phyloP scores from a whole-genome alignment of 2,113 vertebrate species.

The Xiphorhynchus elegans region DNA sequence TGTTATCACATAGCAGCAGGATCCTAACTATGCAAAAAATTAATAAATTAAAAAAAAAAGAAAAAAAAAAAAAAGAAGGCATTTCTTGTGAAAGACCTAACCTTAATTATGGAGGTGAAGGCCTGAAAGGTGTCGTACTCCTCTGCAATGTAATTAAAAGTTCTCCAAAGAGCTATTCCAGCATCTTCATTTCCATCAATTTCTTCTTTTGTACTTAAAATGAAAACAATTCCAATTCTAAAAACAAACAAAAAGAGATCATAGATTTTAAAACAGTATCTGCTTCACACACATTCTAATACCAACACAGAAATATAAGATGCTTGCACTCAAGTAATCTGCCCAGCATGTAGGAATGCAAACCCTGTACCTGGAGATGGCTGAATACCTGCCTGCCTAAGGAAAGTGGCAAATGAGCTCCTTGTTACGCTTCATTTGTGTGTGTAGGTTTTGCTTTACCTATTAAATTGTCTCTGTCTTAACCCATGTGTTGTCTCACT shows the following conservation, averaged over 20 bases:
- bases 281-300: not conserved
- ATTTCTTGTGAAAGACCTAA: slow-evolving; percentile 76
- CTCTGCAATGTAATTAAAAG: slow-evolving; percentile 88
- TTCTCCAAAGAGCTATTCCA: slow-evolving; percentile 88
- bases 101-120: slow-evolving; percentile 82
- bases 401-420: not conserved
- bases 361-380: not conserved
- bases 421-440: not conserved
- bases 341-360: not conserved
- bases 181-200: slow-evolving; percentile 84
- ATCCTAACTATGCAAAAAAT: not conserved
- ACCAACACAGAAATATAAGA: not conserved
- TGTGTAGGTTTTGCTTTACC: not conserved
- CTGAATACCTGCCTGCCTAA: not conserved
- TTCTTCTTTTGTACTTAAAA: slow-evolving; percentile 86
- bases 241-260: slow-evolving; percentile 10
- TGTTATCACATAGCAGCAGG: not conserved
- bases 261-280: not conserved
- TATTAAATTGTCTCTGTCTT: not conserved
- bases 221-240: slow-evolving; percentile 96
- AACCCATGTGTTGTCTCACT: not conserved
- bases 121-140: slow-evolving; percentile 86
- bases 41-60: not conserved
- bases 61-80: not conserved
- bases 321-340: not conserved